phyloP scores from a whole-genome alignment of 2,888 invertebrate species.

The Beris morrisii region DNA sequence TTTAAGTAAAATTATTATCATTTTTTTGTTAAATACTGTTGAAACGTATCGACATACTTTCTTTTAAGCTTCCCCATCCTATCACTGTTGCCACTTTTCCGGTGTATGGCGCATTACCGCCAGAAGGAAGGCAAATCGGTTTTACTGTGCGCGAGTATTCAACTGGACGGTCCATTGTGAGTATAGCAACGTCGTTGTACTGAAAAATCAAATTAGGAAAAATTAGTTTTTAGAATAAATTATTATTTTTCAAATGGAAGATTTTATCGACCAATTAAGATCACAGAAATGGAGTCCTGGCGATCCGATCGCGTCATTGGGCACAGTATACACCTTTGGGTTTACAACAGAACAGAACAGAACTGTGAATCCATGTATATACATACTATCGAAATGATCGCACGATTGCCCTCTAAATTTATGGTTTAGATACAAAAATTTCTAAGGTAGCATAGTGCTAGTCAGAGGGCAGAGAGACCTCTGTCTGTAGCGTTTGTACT shows the following conservation, averaged over 20 bases:
- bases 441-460: too few relatives aligned
- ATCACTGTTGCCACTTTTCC: conserved; percentile 78
- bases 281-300: too few relatives aligned
- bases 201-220: conserved; percentile 46
- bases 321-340: too few relatives aligned
- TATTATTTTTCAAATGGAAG: not conserved
- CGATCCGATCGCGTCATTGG: too few relatives aligned
- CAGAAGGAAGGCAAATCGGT: conserved; percentile 74
- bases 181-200: conserved; percentile 82
- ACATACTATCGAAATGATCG: too few relatives aligned
- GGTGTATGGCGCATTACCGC: conserved; percentile 62
- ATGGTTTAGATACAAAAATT: too few relatives aligned
- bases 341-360: too few relatives aligned
- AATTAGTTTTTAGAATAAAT: not conserved
- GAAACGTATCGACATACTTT: conserved; percentile 60
- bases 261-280: too few relatives aligned
- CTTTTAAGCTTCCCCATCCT: conserved; percentile 84
- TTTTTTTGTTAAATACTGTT: not conserved
- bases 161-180: conserved; percentile 78
- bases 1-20: conserved; percentile 47
- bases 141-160: conserved; percentile 70
- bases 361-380: too few relatives aligned
- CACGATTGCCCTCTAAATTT: too few relatives aligned
- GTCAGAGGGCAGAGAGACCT: too few relatives aligned
- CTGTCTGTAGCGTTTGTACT: too few relatives aligned